Conservation (phyloP, 1,140 invertebrate genomes). For the Zaprionus tsacasi region DNA sequence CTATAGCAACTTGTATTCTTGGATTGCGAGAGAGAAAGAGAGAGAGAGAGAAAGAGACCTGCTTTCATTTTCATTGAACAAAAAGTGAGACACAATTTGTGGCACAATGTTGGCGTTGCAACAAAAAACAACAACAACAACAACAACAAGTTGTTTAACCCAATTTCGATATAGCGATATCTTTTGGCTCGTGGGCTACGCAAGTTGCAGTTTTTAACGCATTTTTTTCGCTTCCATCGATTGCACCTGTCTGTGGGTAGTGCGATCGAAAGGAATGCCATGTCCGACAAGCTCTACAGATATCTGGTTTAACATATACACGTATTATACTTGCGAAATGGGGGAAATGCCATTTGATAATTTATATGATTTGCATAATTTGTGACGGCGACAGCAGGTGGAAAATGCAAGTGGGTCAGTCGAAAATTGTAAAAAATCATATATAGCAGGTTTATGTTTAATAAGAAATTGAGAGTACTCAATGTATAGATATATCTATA, state of each 20-base stretch:
- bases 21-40: constrained; percentile 45
- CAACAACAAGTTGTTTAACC: constrained; percentile 65
- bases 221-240: constrained; percentile 49
- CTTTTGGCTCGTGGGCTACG: constrained; percentile 65
- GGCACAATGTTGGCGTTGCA: constrained; percentile 51
- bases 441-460: too few relatives aligned
- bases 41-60: constrained; percentile 59
- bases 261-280: constrained; percentile 29
- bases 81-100: constrained; percentile 53
- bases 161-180: constrained; percentile 64
- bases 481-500: neutral
- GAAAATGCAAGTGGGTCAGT: neutral
- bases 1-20: constrained; percentile 58
- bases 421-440: neutral
- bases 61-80: constrained; percentile 79
- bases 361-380: constrained; percentile 9
- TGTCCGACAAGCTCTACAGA: constrained; percentile 3
- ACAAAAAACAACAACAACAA: constrained; percentile 12
- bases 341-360: constrained; percentile 3
- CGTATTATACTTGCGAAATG: neutral
- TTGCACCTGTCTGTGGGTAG: constrained; percentile 68
- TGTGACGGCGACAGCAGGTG: neutral
- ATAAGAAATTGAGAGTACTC: neutral
- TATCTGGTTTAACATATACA: constrained; percentile 16
- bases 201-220: constrained; percentile 59